Evolutionary conservation across 1,140 invertebrate species (phyloP).

Genomic region (Papilio dardanus): DNA sequence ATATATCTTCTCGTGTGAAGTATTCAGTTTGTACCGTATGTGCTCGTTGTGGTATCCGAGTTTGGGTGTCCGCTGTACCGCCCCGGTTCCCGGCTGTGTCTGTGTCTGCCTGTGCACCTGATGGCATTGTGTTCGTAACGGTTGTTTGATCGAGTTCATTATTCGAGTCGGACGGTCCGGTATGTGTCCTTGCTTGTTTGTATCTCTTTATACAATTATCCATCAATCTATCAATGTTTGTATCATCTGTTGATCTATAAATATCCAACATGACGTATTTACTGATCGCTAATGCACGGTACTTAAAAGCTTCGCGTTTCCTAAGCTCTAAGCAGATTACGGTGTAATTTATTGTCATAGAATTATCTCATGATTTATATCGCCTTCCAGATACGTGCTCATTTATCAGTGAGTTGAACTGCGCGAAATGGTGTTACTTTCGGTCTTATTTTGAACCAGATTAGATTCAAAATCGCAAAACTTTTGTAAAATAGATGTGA

Average conservation of each 20-base stretch:
- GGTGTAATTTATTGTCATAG: slow-evolving; percentile 32
- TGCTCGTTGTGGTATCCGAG: slow-evolving; percentile 38
- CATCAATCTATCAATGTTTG: slow-evolving; percentile 2
- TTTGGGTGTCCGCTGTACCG: slow-evolving; percentile 29
- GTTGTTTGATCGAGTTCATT: slow-evolving; percentile 63
- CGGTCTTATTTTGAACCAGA: not conserved
- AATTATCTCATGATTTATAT: slow-evolving; percentile 38
- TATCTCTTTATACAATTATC: slow-evolving; percentile 25
- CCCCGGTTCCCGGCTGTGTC: slow-evolving; percentile 30
- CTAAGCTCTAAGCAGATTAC: slow-evolving; percentile 33
- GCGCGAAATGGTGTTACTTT: not conserved
- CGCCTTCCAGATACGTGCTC: slow-evolving; percentile 16
- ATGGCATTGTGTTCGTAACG: slow-evolving; percentile 61
- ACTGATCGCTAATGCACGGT: not conserved
- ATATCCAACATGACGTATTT: not conserved
- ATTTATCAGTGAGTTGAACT: slow-evolving; percentile 18
- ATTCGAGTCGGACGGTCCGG: slow-evolving; percentile 53
- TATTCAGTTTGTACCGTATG: slow-evolving; percentile 43
- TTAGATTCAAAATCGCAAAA: slow-evolving; percentile 21
- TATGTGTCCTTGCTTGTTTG: slow-evolving; percentile 59
- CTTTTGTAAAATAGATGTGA: slow-evolving; percentile 20
- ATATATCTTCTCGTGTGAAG: slow-evolving; percentile 46
- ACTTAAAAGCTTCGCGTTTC: slow-evolving; percentile 22
- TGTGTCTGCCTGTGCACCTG: slow-evolving; percentile 55
- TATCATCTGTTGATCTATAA: not conserved